phyloP scores from a whole-genome alignment of 2,113 vertebrate genomes.

The Capreolus pygargus region DNA sequence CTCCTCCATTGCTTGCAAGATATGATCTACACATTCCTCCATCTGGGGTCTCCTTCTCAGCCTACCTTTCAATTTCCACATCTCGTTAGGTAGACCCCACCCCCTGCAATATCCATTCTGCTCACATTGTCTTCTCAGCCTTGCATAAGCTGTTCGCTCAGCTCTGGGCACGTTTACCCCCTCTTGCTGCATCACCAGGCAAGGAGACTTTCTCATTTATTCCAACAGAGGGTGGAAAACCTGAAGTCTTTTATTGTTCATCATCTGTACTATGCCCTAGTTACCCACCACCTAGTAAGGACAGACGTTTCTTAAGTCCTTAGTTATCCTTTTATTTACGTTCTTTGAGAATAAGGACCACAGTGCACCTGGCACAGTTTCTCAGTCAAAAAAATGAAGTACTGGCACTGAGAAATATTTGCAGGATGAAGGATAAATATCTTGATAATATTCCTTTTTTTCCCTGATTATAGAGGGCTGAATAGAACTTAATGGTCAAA shows the following conservation, averaged over 20 bases:
- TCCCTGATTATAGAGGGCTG: background rate
- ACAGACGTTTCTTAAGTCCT: background rate
- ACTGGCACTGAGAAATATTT: background rate
- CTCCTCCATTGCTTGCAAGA: fast-evolving
- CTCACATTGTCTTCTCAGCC: background rate
- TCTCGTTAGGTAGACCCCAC: fast-evolving
- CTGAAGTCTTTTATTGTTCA: background rate
- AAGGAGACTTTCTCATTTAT: background rate
- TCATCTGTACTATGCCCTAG: background rate
- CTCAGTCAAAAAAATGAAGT: background rate
- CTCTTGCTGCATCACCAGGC: background rate
- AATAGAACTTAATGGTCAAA: background rate
- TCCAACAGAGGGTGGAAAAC: background rate
- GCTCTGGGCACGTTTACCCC: background rate
- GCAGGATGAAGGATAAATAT: background rate
- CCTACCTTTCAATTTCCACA: background rate
- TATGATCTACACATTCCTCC: background rate
- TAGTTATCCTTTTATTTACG: background rate
- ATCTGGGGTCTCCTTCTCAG: background rate
- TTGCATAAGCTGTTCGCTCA: background rate
- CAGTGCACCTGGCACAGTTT: background rate
- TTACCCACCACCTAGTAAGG: background rate
- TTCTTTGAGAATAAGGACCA: background rate
- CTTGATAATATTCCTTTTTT: background rate
- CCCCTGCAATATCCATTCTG: fast-evolving